Evolutionary conservation across 2,888 invertebrate genomes (phyloP), one percentile per base, ranked within the genome.

Genomic region (Patella depressa): DNA sequence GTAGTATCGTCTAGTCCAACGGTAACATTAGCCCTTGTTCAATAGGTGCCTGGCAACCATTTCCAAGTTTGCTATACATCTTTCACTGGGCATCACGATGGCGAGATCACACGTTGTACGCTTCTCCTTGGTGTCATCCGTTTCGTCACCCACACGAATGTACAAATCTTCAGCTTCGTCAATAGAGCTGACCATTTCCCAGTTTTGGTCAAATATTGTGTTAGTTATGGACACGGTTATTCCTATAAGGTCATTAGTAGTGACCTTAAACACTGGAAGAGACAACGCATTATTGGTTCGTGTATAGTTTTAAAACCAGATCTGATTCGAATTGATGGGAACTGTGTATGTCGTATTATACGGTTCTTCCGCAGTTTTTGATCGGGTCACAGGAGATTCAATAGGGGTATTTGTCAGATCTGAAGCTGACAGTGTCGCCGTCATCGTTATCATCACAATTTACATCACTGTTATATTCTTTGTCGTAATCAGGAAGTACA

Each of bases 121-220:
- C 59, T 59, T 59, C 59, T 59, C 19, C 59, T 59, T 59, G 59
- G 12, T 17, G 19, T 59, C 59, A 59, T 19, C 59, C 12, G 59
- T 59, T 59, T 59, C 19, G 59, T 59, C 19, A 59, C 59, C 19
- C 12, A 7, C 59, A 59, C 59, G 12, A 59, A 19, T 19, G 19
- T 59, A 11, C 19, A 19, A n/a, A 19, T 59, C 59, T 59, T 59
- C 59, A 2, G 59, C 19, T 2, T 59, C 59, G 12, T 19, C 19
- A 15, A 19, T 59, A 17, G 59, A 9, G 17, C n/a, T 19, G 15
- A 7, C 59, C 19, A 59, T 19, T 19, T 15, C 59, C 59, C n/a
- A 59, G 59, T 59, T 59, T 59, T 59, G 59, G 59, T 59, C 59
- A 59, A 59, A 59, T 59, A 59, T 59, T 17, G 59, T 59, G 59